A percentile compares a stretch with the other conserved stretches of the same genome.
phyloP scores from a whole-genome alignment of 2,888 invertebrate species.

The Coenonympha arcania region DNA sequence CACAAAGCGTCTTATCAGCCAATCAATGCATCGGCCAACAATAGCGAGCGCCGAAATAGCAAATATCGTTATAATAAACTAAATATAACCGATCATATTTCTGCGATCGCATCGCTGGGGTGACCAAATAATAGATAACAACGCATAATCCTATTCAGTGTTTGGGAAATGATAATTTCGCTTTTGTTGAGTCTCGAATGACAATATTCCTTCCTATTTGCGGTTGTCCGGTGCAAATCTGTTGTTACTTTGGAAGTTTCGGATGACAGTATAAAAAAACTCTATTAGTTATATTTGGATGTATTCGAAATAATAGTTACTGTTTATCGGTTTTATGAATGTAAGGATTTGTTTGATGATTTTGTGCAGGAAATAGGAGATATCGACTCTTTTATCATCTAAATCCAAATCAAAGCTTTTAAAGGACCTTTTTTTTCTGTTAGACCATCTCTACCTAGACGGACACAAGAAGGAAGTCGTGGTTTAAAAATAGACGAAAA shows the following conservation, averaged over 20 bases:
- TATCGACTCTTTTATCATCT: not conserved
- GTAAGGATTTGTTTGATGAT: no score
- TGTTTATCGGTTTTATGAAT: not conserved
- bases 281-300: not conserved
- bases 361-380: not conserved
- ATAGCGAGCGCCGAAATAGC: constrained; percentile 46
- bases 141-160: constrained; percentile 54
- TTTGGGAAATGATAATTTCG: constrained; percentile 43
- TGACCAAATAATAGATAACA: constrained; percentile 62
- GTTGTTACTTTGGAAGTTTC: constrained; percentile 16
- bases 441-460: no score
- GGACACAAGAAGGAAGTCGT: no score
- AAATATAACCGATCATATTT: constrained; percentile 66
- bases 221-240: constrained; percentile 35
- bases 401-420: not conserved
- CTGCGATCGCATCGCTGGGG: constrained; percentile 54
- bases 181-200: constrained; percentile 36
- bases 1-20: constrained; percentile 39
- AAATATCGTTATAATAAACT: constrained; percentile 72
- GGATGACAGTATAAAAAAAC: constrained; percentile 9
- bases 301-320: not conserved
- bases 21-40: constrained; percentile 38
- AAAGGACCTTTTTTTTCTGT: no score
- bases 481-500: no score
- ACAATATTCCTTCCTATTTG: constrained; percentile 34